Conservation (phyloP, 2,888 invertebrate species). For the Meta bourneti region DNA sequence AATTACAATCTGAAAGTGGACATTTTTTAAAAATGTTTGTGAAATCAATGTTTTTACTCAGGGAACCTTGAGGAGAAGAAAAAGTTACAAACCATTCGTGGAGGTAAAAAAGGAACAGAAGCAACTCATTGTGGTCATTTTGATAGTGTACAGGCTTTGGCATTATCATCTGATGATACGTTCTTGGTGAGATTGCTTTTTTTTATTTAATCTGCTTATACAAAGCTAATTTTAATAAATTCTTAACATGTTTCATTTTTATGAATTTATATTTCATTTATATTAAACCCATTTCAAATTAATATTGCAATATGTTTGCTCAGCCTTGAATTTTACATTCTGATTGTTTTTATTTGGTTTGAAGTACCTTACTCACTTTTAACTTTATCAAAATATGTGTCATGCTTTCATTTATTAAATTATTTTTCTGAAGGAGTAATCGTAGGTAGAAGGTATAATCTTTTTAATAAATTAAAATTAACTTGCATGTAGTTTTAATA, state of each 20-base stretch:
- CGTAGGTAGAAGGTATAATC: too few species aligned
- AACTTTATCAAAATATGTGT: too few species aligned
- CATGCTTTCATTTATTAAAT: too few species aligned
- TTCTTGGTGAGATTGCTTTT: slow-evolving; percentile 86
- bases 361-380: background rate
- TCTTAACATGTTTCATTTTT: background rate
- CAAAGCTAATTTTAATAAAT: background rate
- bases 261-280: background rate
- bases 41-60: slow-evolving; percentile 73
- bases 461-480: too few species aligned
- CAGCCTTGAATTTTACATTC: background rate
- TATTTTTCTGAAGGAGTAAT: too few species aligned
- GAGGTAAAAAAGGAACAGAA: slow-evolving; percentile 80
- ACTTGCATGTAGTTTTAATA: too few species aligned
- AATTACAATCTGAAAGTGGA: too few species aligned
- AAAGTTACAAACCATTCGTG: slow-evolving; percentile 80
- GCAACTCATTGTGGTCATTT: slow-evolving; percentile 80
- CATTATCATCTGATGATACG: slow-evolving; percentile 89
- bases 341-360: background rate
- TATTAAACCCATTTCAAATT: background rate
- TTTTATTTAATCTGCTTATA: background rate
- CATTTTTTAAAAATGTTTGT: too few species aligned
- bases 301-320: background rate
- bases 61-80: slow-evolving; percentile 80
- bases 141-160: slow-evolving; percentile 84